These are phyloP conservation scores for Plecotus auritus DNA, from an alignment of 2,113 vertebrate genomes.

Conservation along the genomic window DNA sequence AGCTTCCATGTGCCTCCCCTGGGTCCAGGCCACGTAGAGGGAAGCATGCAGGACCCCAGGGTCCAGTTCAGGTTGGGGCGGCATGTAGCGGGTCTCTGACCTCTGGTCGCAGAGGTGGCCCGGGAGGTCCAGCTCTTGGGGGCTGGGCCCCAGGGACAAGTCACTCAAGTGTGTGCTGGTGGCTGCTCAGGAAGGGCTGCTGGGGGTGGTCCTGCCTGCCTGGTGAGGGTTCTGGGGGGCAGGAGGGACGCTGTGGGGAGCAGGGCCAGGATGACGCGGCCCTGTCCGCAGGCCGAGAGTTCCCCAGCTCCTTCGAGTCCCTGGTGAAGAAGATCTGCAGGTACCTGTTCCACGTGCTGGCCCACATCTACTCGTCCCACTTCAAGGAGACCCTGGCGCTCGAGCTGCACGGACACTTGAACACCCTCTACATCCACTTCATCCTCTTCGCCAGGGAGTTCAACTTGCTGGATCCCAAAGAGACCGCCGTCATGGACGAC, in stretches of 20 bases:
- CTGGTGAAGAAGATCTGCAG: constrained; percentile 98
- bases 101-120: neutral
- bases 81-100: neutral
- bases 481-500: constrained; percentile 98
- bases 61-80: neutral
- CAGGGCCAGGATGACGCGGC: rapidly evolving
- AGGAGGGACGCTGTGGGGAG: neutral
- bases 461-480: constrained; percentile 98
- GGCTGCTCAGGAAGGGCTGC: neutral
- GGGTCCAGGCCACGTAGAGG: neutral
- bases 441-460: constrained; percentile 98
- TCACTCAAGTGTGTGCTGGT: rapidly evolving
- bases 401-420: constrained; percentile 98
- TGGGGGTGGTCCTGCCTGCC: neutral
- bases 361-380: constrained; percentile 99
- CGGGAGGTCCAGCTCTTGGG: neutral
- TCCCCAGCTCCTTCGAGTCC: constrained; percentile 96
- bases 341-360: constrained; percentile 96
- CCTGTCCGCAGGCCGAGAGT: constrained; percentile 90
- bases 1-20: neutral
- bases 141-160: rapidly evolving
- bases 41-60: neutral
- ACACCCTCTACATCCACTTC: constrained; percentile 98
- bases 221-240: neutral
- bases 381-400: constrained; percentile 97